phyloP scores from a whole-genome alignment of 1,140 invertebrate genomes.

The Euglossa dilemma region DNA sequence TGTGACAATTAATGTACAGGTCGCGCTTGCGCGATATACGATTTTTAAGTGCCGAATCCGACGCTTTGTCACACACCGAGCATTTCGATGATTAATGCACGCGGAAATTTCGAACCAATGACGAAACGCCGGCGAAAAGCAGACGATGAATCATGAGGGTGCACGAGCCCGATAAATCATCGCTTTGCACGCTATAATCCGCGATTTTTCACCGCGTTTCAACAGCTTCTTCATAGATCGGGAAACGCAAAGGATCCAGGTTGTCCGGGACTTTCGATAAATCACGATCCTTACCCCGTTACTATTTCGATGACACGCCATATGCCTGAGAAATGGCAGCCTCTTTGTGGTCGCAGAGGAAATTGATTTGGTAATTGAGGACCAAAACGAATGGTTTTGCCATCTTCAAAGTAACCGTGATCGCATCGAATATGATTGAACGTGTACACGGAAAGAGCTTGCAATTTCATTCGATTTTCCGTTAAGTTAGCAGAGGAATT shows the following conservation, averaged over 20 bases:
- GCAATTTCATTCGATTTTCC: too few relatives aligned
- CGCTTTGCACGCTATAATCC: slow-evolving; percentile 21
- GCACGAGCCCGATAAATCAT: slow-evolving; percentile 30
- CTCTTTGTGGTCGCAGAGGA: background rate
- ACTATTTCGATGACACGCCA: background rate
- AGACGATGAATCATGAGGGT: slow-evolving; percentile 37
- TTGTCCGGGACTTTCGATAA: slow-evolving; percentile 9
- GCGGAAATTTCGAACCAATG: slow-evolving; percentile 21
- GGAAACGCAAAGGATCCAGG: slow-evolving; percentile 21
- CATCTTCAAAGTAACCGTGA: too few relatives aligned
- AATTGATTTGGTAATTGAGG: background rate
- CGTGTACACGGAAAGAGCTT: too few relatives aligned
- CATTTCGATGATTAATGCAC: slow-evolving; percentile 23
- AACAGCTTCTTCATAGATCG: slow-evolving; percentile 27
- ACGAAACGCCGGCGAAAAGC: slow-evolving; percentile 19
- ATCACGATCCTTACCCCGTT: slow-evolving; percentile 15
- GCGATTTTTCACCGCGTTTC: slow-evolving; percentile 34
- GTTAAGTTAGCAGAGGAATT: too few relatives aligned
- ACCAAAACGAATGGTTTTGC: background rate
- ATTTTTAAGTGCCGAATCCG: background rate
- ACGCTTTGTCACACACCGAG: background rate
- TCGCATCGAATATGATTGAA: too few relatives aligned
- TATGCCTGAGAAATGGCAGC: background rate
- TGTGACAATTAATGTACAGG: slow-evolving; percentile 2
- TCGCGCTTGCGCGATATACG: too few relatives aligned